These are phyloP conservation scores for Scaptomyza graminum DNA, from an alignment of 1,140 invertebrate species.

Conservation along the genomic window DNA sequence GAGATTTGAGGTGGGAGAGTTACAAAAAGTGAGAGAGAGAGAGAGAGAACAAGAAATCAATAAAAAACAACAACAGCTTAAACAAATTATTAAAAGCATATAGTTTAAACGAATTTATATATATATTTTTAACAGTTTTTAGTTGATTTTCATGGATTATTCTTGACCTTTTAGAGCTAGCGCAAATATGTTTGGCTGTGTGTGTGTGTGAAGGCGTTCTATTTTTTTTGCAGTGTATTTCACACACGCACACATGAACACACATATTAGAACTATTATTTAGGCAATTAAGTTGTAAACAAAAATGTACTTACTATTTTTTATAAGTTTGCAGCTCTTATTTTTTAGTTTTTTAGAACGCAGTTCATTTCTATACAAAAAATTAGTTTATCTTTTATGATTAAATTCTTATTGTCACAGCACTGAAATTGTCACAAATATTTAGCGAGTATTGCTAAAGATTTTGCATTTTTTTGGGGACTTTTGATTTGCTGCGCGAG, in stretches of 20 bases:
- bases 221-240: too few relatives aligned
- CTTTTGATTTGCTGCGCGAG: constrained; percentile 23
- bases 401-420: constrained; percentile 44
- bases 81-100: constrained; percentile 7
- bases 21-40: constrained; percentile 17
- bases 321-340: constrained; percentile 11
- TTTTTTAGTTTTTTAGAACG: not conserved
- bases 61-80: constrained; percentile 20
- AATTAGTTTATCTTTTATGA: not conserved
- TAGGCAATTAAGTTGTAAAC: not conserved
- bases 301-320: constrained; percentile 16
- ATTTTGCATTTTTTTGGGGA: constrained; percentile 9
- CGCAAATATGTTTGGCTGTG: not conserved
- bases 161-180: constrained; percentile 29
- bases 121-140: constrained; percentile 11
- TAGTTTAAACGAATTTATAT: constrained; percentile 2
- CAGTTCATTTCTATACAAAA: constrained; percentile 8
- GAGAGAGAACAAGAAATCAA: constrained; percentile 31
- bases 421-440: constrained; percentile 47
- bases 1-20: constrained; percentile 19
- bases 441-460: constrained; percentile 39
- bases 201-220: constrained; percentile 4
- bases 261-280: not conserved
- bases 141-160: constrained; percentile 16
- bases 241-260: not conserved